A percentile compares a stretch with the other conserved stretches of the same genome.
Conservation (phyloP, 2,888 invertebrate species). For the Pimpla rufipes region DNA sequence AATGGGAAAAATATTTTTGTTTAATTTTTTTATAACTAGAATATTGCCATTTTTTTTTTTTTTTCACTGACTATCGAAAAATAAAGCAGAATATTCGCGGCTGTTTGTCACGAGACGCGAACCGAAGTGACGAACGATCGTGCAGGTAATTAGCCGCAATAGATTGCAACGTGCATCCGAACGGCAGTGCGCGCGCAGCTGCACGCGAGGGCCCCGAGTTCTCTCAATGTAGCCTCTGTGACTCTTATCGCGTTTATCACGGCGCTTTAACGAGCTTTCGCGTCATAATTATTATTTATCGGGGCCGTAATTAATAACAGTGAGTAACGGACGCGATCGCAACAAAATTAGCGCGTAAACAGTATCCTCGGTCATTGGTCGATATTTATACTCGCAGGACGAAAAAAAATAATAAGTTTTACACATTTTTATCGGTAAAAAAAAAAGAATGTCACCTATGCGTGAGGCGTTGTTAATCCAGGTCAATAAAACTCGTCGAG, state of each 20-base stretch:
- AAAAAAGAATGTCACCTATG: neutral
- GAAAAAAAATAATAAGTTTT: neutral
- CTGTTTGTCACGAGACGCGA: neutral
- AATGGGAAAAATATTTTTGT: no score
- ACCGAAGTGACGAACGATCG: neutral
- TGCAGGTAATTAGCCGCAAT: constrained; percentile 21
- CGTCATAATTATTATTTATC: constrained; percentile 25
- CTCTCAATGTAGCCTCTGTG: neutral
- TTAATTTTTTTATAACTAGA: no score
- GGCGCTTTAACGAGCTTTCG: constrained; percentile 6
- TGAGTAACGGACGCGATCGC: constrained; percentile 12
- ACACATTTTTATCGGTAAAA: neutral
- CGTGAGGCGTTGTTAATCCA: constrained; percentile 10
- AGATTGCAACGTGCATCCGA: neutral
- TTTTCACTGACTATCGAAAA: neutral
- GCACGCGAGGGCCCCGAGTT: constrained; percentile 26
- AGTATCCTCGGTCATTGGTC: neutral
- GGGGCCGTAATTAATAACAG: constrained; percentile 1
- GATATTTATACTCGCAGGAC: neutral
- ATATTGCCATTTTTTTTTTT: no score
- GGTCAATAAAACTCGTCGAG: constrained; percentile 23
- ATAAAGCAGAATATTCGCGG: neutral
- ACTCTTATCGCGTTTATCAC: constrained; percentile 13
- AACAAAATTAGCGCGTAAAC: constrained; percentile 4
- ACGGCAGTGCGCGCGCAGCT: neutral